Evolutionary conservation across 2,113 vertebrate genomes (phyloP), one percentile per base, ranked within the genome.

Genomic region (Holacanthus passer): DNA sequence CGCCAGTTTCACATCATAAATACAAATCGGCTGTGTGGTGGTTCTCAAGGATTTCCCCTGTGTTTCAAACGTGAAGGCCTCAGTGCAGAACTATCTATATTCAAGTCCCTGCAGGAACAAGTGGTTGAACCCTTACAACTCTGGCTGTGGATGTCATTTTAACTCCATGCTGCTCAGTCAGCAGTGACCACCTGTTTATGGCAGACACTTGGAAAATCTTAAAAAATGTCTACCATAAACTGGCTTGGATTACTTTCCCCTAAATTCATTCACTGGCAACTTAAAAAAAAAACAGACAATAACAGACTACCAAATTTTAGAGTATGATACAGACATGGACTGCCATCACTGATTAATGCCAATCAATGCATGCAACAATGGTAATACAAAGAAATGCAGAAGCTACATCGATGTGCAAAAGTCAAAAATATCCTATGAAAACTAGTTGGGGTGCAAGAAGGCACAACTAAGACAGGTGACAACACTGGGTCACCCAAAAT

Each of bases 121-220:
- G 89, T 14, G 82, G 94, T 91, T 94, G 92, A 95, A 95, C 94
- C 93, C 92, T 95, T 94, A 92, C 79, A 90, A 89, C 84, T 84
- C 88, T 83, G 73, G 86, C 92, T 91, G 88, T 87, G 89, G 89
- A 95, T 95, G 94, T 93, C 92, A 95, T 94, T 94, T 95, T 94
- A 92, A 93, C 93, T 93, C 85, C 73, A 85, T 89, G 91, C 93
- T 87, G 87, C 91, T 92, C 85, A 88, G 81, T 92, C 85, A 89
- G 81, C 89, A 84, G 68, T 92, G 91, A 92, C 94, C 95, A 95
- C 94, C 94, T 95, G 94, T 95, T 95, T 93, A 93, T 83, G 83
- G 86, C 87, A 91, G 60, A 91, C 82, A 87, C 90, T 88, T 77
- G 50, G 48, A 65, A 83, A 79, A 77, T 81, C 75, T 77, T 87